Conservation (phyloP, 2,797 vertebrate genomes). For the Leuciscus waleckii region DNA sequence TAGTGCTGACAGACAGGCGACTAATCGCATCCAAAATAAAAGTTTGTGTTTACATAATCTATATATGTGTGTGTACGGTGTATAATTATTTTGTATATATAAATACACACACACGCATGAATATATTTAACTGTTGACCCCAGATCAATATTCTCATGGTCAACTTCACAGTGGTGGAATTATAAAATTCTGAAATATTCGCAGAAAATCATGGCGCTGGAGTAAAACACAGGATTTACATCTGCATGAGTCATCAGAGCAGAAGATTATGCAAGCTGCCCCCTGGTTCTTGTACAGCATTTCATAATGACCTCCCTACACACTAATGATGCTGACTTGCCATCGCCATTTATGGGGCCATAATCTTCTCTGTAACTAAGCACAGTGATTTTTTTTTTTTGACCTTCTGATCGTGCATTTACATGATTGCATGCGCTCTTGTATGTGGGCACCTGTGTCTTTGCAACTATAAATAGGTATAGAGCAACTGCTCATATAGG, state of each 20-base stretch:
- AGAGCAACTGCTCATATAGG: conserved; percentile 5
- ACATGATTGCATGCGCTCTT: conserved; percentile 27
- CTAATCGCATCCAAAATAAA: too few species aligned
- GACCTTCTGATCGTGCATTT: conserved; percentile 35
- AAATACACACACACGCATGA: too few species aligned
- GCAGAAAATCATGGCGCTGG: conserved; percentile 33
- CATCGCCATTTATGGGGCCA: conserved; percentile 53
- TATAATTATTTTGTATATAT: too few species aligned
- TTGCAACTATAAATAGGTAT: conserved; percentile 43
- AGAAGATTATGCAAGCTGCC: conserved; percentile 62
- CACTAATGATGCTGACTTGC: conserved; percentile 59
- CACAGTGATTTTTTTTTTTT: conserved; percentile 38
- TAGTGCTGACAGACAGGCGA: too few species aligned
- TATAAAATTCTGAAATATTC: conserved; percentile 39
- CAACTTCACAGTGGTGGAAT: conserved; percentile 3
- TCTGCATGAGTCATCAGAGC: conserved; percentile 61
- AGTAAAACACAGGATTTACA: conserved; percentile 53
- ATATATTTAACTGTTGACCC: conserved; percentile 11
- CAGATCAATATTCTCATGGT: conserved; percentile 6
- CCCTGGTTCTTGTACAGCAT: conserved; percentile 57
- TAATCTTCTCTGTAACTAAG: conserved; percentile 50
- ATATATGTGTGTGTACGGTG: too few species aligned
- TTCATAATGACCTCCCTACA: conserved; percentile 61
- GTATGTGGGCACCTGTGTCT: conserved; percentile 22
- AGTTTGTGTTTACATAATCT: too few species aligned